These are phyloP conservation scores for Galemys pyrenaicus DNA, from an alignment of 2,113 vertebrate species.

Conservation along the genomic window DNA sequence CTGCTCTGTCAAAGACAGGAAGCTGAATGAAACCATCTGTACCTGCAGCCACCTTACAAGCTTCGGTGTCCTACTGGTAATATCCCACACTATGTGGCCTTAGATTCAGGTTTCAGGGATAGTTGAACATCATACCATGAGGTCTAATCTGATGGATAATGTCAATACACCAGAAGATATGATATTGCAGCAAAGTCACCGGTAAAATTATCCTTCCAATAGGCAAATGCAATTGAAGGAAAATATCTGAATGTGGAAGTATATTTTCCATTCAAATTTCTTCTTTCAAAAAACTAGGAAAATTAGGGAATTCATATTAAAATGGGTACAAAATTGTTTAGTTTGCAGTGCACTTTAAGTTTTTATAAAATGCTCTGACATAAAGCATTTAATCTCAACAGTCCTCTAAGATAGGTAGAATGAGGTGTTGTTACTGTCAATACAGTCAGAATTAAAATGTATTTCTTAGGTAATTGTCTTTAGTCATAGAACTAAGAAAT, in stretches of 20 bases:
- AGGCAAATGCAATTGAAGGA: conserved; percentile 24
- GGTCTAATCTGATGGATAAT: neutral
- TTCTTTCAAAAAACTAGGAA: conserved; percentile 23
- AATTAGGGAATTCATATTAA: conserved; percentile 1
- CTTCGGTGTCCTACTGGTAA: conserved; percentile 95
- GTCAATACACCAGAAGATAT: neutral
- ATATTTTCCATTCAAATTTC: conserved; percentile 26
- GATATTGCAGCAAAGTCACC: neutral
- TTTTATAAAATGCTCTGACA: conserved; percentile 23
- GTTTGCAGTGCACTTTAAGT: neutral
- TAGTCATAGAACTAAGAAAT: conserved; percentile 32
- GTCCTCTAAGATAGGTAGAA: neutral
- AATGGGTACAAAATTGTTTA: conserved; percentile 9
- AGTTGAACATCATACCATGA: neutral
- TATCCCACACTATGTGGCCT: neutral
- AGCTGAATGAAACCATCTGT: conserved; percentile 88
- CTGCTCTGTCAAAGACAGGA: conserved; percentile 87
- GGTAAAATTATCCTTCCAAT: conserved; percentile 40
- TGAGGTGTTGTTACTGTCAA: neutral
- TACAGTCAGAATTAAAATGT: conserved; percentile 47
- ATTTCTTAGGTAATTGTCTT: neutral
- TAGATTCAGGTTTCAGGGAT: conserved; percentile 22
- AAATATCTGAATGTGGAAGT: neutral
- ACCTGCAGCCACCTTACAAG: conserved; percentile 96
- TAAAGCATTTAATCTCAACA: conserved; percentile 5